A percentile compares a stretch with the other conserved stretches of the same genome.
Evolutionary conservation across 30 jellyfish, hydroid and myxozoan species (phyloP).

Genomic region (Hydra vulgaris): DNA sequence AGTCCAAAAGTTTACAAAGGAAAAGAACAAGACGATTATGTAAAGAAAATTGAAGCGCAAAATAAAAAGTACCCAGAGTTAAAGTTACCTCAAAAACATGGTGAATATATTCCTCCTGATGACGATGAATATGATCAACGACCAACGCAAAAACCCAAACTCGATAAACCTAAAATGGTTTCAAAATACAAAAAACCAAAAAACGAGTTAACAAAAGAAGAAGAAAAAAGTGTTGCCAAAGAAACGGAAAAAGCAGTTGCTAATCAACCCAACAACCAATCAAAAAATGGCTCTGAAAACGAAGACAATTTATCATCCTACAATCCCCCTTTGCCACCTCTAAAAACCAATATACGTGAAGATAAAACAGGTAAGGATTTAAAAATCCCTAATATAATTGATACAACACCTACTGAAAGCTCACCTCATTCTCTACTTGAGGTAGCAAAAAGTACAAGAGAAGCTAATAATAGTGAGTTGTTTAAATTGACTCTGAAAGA

Average conservation of each 20-base stretch:
- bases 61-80: conserved; percentile 27
- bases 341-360: neutral
- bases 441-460: neutral
- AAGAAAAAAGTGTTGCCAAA: neutral
- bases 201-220: neutral
- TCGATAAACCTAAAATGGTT: neutral
- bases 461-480: neutral
- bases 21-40: conserved; percentile 2
- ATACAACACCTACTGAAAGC: conserved; percentile 37
- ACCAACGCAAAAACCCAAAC: conserved; percentile 4
- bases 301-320: neutral
- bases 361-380: conserved; percentile 2
- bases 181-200: neutral
- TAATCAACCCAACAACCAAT: neutral
- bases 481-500: neutral
- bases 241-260: neutral
- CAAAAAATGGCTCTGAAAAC: neutral
- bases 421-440: neutral
- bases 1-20: neutral
- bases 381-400: conserved; percentile 9
- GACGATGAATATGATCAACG: neutral
- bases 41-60: neutral
- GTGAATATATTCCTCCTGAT: conserved; percentile 25
- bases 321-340: conserved; percentile 21
- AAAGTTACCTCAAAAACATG: conserved; percentile 28